phyloP scores from a whole-genome alignment of 2,797 vertebrate species.

The Microctenopoma steveboyesi region DNA sequence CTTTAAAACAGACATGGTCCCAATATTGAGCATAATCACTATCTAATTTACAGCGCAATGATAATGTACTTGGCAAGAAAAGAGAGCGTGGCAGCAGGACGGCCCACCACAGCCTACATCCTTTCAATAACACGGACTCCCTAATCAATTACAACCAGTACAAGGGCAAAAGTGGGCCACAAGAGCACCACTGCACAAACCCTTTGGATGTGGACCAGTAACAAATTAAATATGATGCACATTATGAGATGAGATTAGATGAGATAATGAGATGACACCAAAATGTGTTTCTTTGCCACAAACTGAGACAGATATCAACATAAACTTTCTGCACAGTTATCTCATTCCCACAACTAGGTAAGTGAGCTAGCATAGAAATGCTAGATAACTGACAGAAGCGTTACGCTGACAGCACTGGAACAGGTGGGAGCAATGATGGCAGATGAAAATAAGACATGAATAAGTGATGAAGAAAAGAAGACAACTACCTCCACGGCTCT shows the following conservation, averaged over 20 bases:
- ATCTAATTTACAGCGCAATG: slow-evolving; percentile 80
- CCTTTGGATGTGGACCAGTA: slow-evolving; percentile 27
- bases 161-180: slow-evolving; percentile 49
- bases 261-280: background rate
- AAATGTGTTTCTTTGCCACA: background rate
- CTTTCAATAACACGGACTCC: slow-evolving; percentile 64
- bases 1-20: slow-evolving; percentile 44
- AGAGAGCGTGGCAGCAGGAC: slow-evolving; percentile 43
- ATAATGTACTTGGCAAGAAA: slow-evolving; percentile 79
- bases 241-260: slow-evolving; percentile 19
- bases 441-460: slow-evolving; percentile 59
- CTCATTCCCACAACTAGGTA: background rate
- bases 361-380: slow-evolving; percentile 13
- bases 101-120: slow-evolving; percentile 58
- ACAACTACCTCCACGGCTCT: slow-evolving; percentile 99
- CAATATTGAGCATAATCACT: slow-evolving; percentile 77
- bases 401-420: slow-evolving; percentile 38
- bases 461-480: slow-evolving; percentile 84
- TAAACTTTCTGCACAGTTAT: slow-evolving; percentile 1
- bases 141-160: slow-evolving; percentile 76
- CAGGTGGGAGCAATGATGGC: slow-evolving; percentile 51
- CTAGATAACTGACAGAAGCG: slow-evolving; percentile 14
- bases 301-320: slow-evolving; percentile 13
- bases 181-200: slow-evolving; percentile 17
- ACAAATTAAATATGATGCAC: slow-evolving; percentile 16